A percentile compares a stretch with the other conserved stretches of the same genome.
These are phyloP conservation scores for Taurulus bubalis DNA, from an alignment of 2,113 vertebrate genomes.

Conservation along the genomic window DNA sequence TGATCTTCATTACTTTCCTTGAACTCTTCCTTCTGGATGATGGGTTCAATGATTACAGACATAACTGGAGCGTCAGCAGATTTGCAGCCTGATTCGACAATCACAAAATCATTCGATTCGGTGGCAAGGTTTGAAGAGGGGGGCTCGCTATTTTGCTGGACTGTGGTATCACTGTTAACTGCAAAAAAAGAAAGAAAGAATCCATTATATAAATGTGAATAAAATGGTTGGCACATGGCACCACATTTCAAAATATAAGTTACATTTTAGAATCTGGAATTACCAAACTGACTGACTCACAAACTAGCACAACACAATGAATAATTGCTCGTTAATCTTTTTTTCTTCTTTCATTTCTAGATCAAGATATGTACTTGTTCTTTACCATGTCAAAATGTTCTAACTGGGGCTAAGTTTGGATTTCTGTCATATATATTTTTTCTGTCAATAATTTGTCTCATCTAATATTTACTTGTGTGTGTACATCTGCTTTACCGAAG, in stretches of 20 bases:
- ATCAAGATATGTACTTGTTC: not conserved
- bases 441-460: not conserved
- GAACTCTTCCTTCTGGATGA: constrained; percentile 14
- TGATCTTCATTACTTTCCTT: constrained; percentile 45
- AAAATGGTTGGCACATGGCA: not conserved
- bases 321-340: not conserved
- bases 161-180: constrained; percentile 75
- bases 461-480: not conserved
- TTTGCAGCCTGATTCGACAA: not conserved
- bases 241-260: not conserved
- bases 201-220: not conserved
- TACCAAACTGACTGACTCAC: not conserved
- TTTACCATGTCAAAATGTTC: not conserved
- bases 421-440: not conserved
- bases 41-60: constrained; percentile 11
- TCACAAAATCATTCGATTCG: constrained; percentile 41
- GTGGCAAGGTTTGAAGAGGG: constrained; percentile 67
- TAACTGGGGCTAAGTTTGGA: not conserved
- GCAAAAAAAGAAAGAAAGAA: constrained; percentile 52
- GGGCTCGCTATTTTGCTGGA: constrained; percentile 71
- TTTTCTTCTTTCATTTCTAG: not conserved
- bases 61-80: not conserved
- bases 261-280: not conserved
- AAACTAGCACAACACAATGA: not conserved
- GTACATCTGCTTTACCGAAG: not conserved